Evolutionary conservation across 2,113 vertebrate species (phyloP).

Genomic region (Trematocara marginatum): DNA sequence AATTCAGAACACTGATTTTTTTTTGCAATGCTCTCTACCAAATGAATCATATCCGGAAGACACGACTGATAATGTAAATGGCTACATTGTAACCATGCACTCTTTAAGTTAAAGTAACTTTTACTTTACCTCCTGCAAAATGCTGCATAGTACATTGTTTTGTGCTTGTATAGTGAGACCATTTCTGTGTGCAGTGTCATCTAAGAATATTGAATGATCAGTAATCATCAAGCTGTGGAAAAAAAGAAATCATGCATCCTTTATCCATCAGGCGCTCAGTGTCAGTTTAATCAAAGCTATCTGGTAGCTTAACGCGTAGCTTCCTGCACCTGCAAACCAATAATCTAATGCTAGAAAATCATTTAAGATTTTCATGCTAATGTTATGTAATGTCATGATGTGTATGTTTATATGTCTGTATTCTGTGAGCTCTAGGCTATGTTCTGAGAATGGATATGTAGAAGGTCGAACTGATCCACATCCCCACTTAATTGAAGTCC

Average conservation of each 20-base stretch:
- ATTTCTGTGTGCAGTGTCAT: background rate
- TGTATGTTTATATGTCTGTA: background rate
- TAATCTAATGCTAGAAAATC: background rate
- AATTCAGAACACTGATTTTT: background rate
- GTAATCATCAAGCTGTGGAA: background rate
- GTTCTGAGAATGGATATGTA: background rate
- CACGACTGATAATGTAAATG: background rate
- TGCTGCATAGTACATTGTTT: background rate
- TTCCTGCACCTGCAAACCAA: background rate
- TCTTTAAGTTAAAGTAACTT: background rate
- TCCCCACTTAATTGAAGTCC: constrained; percentile 1
- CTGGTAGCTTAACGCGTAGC: background rate
- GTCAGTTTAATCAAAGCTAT: background rate
- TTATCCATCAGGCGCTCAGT: background rate
- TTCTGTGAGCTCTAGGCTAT: background rate
- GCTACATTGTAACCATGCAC: background rate
- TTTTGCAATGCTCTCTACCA: background rate
- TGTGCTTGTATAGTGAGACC: background rate
- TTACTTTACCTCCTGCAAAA: background rate
- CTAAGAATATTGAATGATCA: background rate
- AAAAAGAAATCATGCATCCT: background rate
- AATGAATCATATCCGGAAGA: background rate
- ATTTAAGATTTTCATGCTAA: background rate
- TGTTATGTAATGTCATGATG: background rate
- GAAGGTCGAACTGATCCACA: constrained; percentile 3